Evolutionary conservation across 2,113 vertebrate species (phyloP).

Genomic region (Bubo blakistoni): DNA sequence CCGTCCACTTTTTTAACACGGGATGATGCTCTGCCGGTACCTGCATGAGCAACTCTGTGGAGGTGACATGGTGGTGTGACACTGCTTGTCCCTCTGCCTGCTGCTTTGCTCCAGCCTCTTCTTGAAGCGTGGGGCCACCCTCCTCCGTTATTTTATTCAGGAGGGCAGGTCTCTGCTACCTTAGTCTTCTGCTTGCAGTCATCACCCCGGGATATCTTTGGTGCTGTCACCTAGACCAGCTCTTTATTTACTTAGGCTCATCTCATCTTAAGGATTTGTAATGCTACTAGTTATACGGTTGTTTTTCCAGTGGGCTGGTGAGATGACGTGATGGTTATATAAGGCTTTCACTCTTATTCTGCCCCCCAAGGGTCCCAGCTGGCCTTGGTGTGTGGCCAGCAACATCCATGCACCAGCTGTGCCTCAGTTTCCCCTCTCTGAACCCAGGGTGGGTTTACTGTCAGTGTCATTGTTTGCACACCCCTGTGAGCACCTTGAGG

Average conservation of each 20-base stretch:
- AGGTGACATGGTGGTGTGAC: background rate
- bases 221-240: background rate
- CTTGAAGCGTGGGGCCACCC: background rate
- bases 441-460: background rate
- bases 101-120: background rate
- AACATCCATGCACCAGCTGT: background rate
- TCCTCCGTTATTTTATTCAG: background rate
- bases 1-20: rapidly evolving
- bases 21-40: background rate
- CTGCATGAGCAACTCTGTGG: background rate
- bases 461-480: background rate
- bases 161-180: background rate
- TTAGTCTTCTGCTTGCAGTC: background rate
- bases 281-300: background rate
- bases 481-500: background rate
- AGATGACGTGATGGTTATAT: background rate
- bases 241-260: background rate
- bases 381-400: too few species aligned
- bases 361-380: background rate
- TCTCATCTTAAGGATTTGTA: background rate
- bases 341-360: background rate
- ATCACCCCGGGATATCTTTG: rapidly evolving
- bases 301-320: background rate
- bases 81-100: background rate
- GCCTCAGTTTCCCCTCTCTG: background rate